These are phyloP conservation scores for Gymnocypris eckloni DNA, from an alignment of 2,797 vertebrate species.

Conservation along the genomic window DNA sequence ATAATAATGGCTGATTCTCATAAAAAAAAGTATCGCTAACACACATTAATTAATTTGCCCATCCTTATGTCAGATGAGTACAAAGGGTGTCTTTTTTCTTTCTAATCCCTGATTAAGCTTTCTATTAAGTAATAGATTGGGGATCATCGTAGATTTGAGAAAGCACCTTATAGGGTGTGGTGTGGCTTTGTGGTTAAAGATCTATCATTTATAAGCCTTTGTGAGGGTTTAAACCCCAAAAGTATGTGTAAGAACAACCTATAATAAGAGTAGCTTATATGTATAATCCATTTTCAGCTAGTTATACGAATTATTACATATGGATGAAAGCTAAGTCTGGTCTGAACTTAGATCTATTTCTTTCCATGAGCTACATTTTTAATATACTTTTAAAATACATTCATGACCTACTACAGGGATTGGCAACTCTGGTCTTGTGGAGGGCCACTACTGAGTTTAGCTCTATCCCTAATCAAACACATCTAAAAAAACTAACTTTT, in stretches of 20 bases:
- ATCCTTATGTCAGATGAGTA: neutral
- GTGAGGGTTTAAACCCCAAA: constrained; percentile 1
- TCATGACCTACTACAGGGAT: neutral
- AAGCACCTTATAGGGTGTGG: constrained; percentile 5
- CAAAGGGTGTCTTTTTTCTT: neutral
- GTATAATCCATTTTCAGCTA: neutral
- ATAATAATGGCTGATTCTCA: neutral
- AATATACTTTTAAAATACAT: neutral
- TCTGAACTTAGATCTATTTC: neutral
- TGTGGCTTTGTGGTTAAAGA: constrained; percentile 33
- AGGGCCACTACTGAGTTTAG: neutral
- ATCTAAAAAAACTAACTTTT: neutral
- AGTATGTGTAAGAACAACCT: neutral
- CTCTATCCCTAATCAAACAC: neutral
- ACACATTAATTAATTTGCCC: neutral
- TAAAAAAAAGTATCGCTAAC: neutral
- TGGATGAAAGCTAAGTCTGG: neutral
- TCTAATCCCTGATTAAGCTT: neutral
- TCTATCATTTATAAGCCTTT: neutral
- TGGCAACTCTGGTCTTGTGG: neutral
- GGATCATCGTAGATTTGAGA: neutral
- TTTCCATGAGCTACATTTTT: neutral
- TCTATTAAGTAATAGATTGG: neutral
- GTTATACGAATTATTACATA: neutral
- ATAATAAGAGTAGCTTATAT: neutral